Evolutionary conservation across 2,113 vertebrate genomes (phyloP), one percentile per base, ranked within the genome.

Genomic region (Caranx melampygus): DNA sequence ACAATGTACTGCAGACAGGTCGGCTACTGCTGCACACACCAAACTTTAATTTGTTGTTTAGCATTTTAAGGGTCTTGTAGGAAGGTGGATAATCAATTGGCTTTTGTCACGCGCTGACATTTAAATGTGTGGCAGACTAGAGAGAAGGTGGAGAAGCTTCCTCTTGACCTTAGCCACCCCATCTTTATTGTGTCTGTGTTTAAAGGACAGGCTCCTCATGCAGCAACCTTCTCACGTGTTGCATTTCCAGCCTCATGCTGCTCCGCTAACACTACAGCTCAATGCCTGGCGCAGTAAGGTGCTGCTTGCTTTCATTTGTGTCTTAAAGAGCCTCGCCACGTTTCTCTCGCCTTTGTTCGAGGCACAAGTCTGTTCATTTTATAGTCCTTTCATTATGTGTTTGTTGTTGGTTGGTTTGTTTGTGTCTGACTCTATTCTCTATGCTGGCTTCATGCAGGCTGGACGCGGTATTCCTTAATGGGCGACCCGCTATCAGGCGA

Each of bases 381-480:
- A 64, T 73, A 72, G 61, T 77, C 61, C 61, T 85, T 81, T 93
- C 79, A 83, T 89, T 79, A 79, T 76, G 84, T 75, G 70, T 86
- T 90, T 90, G 83, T 87, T 87, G 76, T 82, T 47, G 72, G 51
- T 55, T 66, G 74, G 85, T 86, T 91, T 85, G 83, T 88, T 85
- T 79, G 77, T 85, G 70, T 70, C 82, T 88, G 75, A 87, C 83
- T 83, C 72, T 61, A 61, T 91, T 87, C 82, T 85, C 81, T 84
- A 63, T 61, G 77, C 67, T 89, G 84, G 88, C 80, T 79, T 78
- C 88, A 86, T 42, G 73, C 91, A 98, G 97, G 97, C 65, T 98
- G 97, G 97, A 92, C 92, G 66, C 96, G 97, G 54, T 97, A 98
- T 81, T 96, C 96, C 89, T 95, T 98, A 78, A 92, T 96, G 61